Percentiles rank a stretch among this genome's conserved stretches.
Evolutionary conservation across 2,113 vertebrate species (phyloP).

Genomic region (Lynx canadensis): DNA sequence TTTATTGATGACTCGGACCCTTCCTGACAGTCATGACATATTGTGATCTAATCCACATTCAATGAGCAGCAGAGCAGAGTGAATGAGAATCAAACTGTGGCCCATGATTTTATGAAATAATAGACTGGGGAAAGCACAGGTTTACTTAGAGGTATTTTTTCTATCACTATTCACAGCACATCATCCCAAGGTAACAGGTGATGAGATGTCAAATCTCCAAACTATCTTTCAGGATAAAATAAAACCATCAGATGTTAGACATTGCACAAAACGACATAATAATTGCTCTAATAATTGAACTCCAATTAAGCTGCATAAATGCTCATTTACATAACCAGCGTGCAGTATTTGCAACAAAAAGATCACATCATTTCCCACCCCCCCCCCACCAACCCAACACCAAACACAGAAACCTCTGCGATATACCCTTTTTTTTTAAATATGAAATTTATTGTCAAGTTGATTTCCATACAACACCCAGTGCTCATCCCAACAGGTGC

Average conservation of each 20-base stretch:
- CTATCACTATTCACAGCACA: not conserved
- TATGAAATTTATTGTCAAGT: too few species aligned
- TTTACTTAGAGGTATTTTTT: constrained; percentile 11
- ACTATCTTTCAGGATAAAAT: constrained; percentile 9
- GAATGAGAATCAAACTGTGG: constrained; percentile 3
- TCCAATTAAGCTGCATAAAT: not conserved
- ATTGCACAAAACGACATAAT: not conserved
- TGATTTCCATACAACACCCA: too few species aligned
- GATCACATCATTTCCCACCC: not conserved
- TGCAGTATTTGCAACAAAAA: not conserved
- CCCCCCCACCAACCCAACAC: not conserved
- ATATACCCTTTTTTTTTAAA: not conserved
- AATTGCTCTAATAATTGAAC: constrained; percentile 17
- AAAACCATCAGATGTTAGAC: constrained; percentile 21
- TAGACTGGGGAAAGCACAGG: not conserved
- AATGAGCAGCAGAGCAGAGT: not conserved
- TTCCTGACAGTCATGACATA: constrained; percentile 34
- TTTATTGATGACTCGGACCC: not conserved
- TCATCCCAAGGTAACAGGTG: not conserved
- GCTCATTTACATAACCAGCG: not conserved
- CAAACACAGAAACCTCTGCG: not conserved
- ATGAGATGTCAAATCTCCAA: constrained; percentile 41
- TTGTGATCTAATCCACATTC: constrained; percentile 28
- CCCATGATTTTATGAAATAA: not conserved
- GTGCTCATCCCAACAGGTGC: too few species aligned